Evolutionary conservation across 92 coral and sea anemone species (phyloP).

Genomic region (Porites lobata): DNA sequence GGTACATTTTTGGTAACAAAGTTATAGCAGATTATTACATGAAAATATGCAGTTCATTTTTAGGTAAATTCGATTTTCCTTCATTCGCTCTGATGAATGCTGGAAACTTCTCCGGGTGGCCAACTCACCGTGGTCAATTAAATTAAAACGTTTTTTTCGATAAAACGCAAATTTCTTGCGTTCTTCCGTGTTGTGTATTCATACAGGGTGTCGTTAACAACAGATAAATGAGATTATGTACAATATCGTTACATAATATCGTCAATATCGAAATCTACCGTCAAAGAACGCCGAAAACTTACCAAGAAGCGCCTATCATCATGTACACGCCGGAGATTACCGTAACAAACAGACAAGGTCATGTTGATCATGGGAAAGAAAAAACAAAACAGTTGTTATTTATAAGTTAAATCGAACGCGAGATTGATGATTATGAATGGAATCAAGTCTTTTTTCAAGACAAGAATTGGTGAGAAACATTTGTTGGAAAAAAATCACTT

Average conservation of each 20-base stretch:
- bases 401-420: background rate
- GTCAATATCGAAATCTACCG: background rate
- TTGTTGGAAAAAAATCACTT: background rate
- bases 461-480: background rate
- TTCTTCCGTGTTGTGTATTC: background rate
- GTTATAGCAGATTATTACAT: no score
- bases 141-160: no score
- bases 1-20: no score
- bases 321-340: background rate
- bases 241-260: background rate
- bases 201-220: background rate
- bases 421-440: background rate
- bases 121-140: no score
- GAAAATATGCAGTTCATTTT: no score
- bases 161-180: no score
- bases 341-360: background rate
- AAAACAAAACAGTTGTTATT: background rate
- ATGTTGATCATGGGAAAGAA: background rate
- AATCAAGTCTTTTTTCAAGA: background rate
- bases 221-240: background rate
- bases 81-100: no score
- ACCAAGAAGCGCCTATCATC: conserved; percentile 70
- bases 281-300: conserved; percentile 24
- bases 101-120: no score
- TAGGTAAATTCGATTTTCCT: no score